These are phyloP conservation scores for Spilarctia lutea DNA, from an alignment of 2,888 invertebrate species.

Conservation along the genomic window DNA sequence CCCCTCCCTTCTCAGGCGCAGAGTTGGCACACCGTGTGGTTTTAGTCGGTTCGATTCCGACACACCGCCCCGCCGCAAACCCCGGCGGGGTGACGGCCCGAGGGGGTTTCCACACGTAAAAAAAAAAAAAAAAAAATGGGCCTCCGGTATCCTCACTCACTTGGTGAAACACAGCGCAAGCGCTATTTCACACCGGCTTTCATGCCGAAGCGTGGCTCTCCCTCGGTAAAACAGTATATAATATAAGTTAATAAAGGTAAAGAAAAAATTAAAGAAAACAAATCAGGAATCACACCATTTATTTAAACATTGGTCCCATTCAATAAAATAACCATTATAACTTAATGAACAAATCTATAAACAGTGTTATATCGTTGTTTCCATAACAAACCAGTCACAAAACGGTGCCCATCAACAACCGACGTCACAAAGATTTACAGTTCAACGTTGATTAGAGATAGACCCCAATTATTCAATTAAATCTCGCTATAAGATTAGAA, in stretches of 20 bases:
- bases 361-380: background rate
- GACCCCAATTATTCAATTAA: background rate
- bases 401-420: slow-evolving; percentile 14
- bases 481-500: background rate
- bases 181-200: too few species aligned
- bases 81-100: too few species aligned
- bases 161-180: too few species aligned
- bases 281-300: slow-evolving; percentile 45
- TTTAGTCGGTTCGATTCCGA: too few species aligned
- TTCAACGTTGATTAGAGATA: background rate
- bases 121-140: too few species aligned
- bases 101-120: too few species aligned
- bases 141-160: too few species aligned
- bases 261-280: slow-evolving; percentile 16
- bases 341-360: slow-evolving; percentile 30
- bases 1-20: too few species aligned
- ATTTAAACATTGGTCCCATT: slow-evolving; percentile 52
- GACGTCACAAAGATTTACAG: background rate
- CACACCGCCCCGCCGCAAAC: too few species aligned
- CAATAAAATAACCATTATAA: slow-evolving; percentile 46
- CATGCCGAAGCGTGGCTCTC: too few species aligned
- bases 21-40: too few species aligned
- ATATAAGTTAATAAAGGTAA: background rate
- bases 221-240: too few species aligned
- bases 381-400: slow-evolving; percentile 25